These are phyloP conservation scores for Nyleta sp. DNA, from an alignment of 2,888 invertebrate genomes.

Conservation along the genomic window DNA sequence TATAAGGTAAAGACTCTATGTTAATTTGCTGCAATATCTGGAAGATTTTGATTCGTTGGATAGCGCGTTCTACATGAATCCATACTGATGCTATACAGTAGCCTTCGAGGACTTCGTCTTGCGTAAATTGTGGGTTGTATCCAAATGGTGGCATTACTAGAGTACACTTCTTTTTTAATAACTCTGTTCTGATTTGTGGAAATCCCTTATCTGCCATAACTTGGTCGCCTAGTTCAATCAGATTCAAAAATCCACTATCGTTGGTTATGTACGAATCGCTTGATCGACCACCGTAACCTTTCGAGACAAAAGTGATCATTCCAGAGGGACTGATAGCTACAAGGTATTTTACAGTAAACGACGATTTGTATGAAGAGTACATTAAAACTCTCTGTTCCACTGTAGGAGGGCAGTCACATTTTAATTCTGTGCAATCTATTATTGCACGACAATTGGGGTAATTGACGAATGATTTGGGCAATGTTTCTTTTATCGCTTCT, in stretches of 20 bases:
- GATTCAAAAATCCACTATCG: slow-evolving; percentile 1
- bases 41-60: slow-evolving; percentile 49
- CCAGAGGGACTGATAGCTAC: slow-evolving; percentile 66
- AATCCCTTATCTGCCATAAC: slow-evolving; percentile 13
- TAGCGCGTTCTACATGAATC: slow-evolving; percentile 30
- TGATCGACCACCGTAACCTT: slow-evolving; percentile 68
- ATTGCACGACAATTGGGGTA: slow-evolving; percentile 40
- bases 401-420: slow-evolving; percentile 52
- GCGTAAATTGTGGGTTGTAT: slow-evolving; percentile 31
- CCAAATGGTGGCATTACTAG: slow-evolving; percentile 67
- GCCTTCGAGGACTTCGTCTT: slow-evolving; percentile 62
- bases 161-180: slow-evolving; percentile 42
- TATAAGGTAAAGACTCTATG: slow-evolving; percentile 10
- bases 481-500: background rate
- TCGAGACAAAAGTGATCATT: slow-evolving; percentile 68
- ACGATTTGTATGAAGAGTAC: slow-evolving; percentile 62
- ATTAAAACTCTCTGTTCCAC: slow-evolving; percentile 58
- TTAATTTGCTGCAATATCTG: slow-evolving; percentile 15
- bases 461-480: background rate
- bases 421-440: slow-evolving; percentile 59
- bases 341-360: slow-evolving; percentile 63
- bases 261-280: background rate
- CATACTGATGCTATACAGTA: slow-evolving; percentile 62
- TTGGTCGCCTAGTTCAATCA: slow-evolving; percentile 16
- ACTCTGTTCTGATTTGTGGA: background rate